Conservation (phyloP, 2,797 vertebrate species). For the Ciconia nigra region DNA sequence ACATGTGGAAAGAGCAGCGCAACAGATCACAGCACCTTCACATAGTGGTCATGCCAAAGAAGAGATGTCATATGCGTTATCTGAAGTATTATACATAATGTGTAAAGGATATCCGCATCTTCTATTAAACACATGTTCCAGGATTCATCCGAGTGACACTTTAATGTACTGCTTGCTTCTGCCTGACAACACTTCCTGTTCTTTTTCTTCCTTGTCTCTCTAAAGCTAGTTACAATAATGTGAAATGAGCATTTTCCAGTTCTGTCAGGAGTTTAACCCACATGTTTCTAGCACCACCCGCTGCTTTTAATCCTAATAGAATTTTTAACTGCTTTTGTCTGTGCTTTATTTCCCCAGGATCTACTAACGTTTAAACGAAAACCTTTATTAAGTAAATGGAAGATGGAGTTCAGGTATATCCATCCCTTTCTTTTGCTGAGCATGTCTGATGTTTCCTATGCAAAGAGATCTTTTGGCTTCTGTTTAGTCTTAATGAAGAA, state of each 20-base stretch:
- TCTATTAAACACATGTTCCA: background rate
- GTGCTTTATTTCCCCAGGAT: slow-evolving; percentile 12
- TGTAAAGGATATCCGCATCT: background rate
- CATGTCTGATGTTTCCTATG: background rate
- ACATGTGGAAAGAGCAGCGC: rapidly evolving
- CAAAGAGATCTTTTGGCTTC: background rate
- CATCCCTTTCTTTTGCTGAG: background rate
- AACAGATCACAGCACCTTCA: background rate
- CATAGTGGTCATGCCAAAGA: background rate
- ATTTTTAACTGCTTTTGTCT: slow-evolving; percentile 17
- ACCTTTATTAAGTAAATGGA: slow-evolving; percentile 1
- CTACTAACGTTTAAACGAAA: background rate
- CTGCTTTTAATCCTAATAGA: slow-evolving; percentile 1
- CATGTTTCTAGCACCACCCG: background rate
- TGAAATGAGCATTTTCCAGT: background rate
- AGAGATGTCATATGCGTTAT: rapidly evolving
- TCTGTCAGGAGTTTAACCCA: background rate
- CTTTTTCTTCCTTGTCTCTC: background rate
- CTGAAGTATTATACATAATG: background rate
- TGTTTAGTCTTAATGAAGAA: background rate
- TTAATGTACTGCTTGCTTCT: background rate
- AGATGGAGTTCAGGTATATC: slow-evolving; percentile 1
- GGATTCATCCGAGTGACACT: background rate
- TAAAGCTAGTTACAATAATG: background rate
- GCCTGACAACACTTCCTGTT: background rate